phyloP scores from a whole-genome alignment of 2,797 vertebrate species.

The Melopsittacus undulatus region DNA sequence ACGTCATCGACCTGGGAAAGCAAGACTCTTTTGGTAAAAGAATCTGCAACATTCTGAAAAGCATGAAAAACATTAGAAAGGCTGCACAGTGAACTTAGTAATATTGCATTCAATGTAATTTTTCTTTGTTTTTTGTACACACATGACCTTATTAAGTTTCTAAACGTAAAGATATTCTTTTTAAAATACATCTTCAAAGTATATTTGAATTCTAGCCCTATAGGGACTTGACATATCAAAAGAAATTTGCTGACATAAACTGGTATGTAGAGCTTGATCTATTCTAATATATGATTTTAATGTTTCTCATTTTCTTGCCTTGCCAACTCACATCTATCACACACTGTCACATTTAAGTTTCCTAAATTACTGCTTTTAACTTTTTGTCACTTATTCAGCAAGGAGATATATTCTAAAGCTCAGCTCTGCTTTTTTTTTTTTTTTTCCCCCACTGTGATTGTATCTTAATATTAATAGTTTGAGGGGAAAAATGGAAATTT shows the following conservation, averaged over 20 bases:
- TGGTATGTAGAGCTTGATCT: constrained; percentile 78
- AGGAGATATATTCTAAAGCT: constrained; percentile 76
- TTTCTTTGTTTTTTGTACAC: constrained; percentile 46
- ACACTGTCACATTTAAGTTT: constrained; percentile 81
- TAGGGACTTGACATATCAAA: constrained; percentile 79
- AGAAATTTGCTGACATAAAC: constrained; percentile 83
- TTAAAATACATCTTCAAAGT: constrained; percentile 80
- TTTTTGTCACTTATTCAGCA: constrained; percentile 81
- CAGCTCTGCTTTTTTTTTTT: constrained; percentile 10
- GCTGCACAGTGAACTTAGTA: constrained; percentile 13
- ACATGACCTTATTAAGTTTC: constrained; percentile 70
- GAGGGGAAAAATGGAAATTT: constrained; percentile 68
- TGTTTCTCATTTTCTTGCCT: constrained; percentile 85
- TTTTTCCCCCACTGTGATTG: constrained; percentile 23
- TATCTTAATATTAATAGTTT: constrained; percentile 79
- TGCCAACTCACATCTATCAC: constrained; percentile 83
- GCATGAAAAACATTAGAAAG: neutral
- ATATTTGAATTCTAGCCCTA: constrained; percentile 70
- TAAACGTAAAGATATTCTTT: constrained; percentile 76
- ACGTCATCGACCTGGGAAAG: neutral
- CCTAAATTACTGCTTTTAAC: constrained; percentile 85
- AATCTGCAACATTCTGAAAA: neutral
- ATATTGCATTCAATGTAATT: constrained; percentile 49
- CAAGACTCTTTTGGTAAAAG: neutral
- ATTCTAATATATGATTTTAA: constrained; percentile 85